Conservation (phyloP, 2,113 vertebrate genomes). For the Bombycilla garrulus region DNA sequence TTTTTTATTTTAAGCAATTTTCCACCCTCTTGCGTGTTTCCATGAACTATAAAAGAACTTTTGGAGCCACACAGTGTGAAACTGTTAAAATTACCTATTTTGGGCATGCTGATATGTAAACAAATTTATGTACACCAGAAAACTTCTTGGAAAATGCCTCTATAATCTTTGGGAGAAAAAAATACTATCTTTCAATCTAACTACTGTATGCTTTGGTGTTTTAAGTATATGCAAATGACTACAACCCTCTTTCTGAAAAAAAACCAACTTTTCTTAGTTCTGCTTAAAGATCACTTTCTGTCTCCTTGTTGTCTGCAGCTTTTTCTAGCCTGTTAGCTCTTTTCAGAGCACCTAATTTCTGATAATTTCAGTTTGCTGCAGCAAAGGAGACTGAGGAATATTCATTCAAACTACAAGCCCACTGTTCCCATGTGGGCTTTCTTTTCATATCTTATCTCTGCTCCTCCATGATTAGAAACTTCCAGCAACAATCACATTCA, state of each 20-base stretch:
- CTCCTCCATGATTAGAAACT: neutral
- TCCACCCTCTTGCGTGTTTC: neutral
- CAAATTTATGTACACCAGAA: neutral
- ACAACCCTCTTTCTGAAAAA: neutral
- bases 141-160: neutral
- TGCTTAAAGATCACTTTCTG: neutral
- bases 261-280: neutral
- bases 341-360: neutral
- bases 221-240: neutral
- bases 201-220: neutral
- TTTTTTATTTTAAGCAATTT: neutral
- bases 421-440: neutral
- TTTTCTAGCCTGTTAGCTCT: neutral
- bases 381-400: neutral
- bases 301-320: neutral
- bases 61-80: neutral
- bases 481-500: neutral
- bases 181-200: neutral
- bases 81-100: neutral
- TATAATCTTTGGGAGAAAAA: neutral
- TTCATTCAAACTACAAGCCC: neutral
- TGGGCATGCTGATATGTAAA: neutral
- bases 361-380: neutral
- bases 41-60: neutral
- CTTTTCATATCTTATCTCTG: neutral